Conservation (phyloP, 2,797 vertebrate genomes). For the Molossus molossus region DNA sequence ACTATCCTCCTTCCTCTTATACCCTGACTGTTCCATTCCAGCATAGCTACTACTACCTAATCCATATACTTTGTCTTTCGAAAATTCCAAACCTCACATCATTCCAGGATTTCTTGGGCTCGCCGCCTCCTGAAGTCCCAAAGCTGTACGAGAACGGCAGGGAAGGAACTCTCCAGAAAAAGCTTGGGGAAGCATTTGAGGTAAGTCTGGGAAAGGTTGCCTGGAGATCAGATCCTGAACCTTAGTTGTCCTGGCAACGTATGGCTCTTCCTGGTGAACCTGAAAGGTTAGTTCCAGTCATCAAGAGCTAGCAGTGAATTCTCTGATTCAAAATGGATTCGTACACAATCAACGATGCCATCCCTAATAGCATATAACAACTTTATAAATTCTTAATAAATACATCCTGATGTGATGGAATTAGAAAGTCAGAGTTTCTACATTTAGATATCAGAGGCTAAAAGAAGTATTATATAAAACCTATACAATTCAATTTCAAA, state of each 20-base stretch:
- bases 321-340: conserved; percentile 60
- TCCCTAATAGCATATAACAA: not conserved
- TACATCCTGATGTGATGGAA: conserved; percentile 49
- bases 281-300: conserved; percentile 53
- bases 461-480: conserved; percentile 57
- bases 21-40: conserved; percentile 38
- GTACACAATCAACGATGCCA: conserved; percentile 1
- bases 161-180: conserved; percentile 63
- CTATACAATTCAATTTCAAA: conserved; percentile 54
- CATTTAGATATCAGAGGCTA: conserved; percentile 16
- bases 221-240: conserved; percentile 81
- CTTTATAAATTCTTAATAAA: conserved; percentile 63
- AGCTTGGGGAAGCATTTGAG: conserved; percentile 67
- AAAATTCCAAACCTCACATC: conserved; percentile 77
- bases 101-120: conserved; percentile 66
- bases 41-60: conserved; percentile 15
- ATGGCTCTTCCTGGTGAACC: conserved; percentile 74
- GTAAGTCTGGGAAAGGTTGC: conserved; percentile 79
- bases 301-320: conserved; percentile 49
- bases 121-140: conserved; percentile 62
- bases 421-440: conserved; percentile 29
- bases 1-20: not conserved
- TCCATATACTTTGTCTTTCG: conserved; percentile 16
- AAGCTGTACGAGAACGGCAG: conserved; percentile 61
- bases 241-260: conserved; percentile 81